phyloP scores from a whole-genome alignment of 2,113 vertebrate genomes.

The Peromyscus maniculatus region DNA sequence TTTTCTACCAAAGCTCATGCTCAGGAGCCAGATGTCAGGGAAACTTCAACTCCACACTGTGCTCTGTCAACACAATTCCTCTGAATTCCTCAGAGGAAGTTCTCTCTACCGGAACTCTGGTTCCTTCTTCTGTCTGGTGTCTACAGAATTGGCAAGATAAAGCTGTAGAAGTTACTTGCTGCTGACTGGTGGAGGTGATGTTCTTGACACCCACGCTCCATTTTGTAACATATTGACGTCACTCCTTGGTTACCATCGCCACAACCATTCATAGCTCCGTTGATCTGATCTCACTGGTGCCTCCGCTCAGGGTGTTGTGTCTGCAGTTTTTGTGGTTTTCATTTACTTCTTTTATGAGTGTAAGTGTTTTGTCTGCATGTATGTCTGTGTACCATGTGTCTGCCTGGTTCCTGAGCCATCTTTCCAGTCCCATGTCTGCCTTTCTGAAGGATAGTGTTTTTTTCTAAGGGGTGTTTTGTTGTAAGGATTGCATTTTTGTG shows the following conservation, averaged over 20 bases:
- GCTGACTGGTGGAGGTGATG: background rate
- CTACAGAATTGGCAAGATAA: background rate
- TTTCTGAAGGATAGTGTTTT: background rate
- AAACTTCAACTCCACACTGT: background rate
- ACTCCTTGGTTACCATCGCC: too few relatives aligned
- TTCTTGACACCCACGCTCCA: background rate
- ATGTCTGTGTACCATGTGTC: background rate
- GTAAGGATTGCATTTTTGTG: background rate
- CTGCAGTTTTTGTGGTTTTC: background rate
- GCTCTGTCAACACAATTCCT: background rate
- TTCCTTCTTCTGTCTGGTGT: background rate
- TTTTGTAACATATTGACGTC: background rate
- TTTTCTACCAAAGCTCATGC: background rate
- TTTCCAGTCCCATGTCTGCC: background rate
- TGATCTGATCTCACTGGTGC: too few relatives aligned
- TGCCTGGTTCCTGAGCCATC: background rate
- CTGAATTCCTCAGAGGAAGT: background rate
- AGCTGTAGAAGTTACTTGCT: too few relatives aligned
- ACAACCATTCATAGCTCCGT: background rate
- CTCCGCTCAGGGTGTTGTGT: background rate
- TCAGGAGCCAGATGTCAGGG: background rate
- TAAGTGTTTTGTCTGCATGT: background rate
- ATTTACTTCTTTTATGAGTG: background rate
- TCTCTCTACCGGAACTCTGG: background rate
- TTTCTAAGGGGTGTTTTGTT: background rate